These are phyloP conservation scores for Chrysodeixis includens DNA, from an alignment of 2,888 invertebrate genomes.

Conservation along the genomic window DNA sequence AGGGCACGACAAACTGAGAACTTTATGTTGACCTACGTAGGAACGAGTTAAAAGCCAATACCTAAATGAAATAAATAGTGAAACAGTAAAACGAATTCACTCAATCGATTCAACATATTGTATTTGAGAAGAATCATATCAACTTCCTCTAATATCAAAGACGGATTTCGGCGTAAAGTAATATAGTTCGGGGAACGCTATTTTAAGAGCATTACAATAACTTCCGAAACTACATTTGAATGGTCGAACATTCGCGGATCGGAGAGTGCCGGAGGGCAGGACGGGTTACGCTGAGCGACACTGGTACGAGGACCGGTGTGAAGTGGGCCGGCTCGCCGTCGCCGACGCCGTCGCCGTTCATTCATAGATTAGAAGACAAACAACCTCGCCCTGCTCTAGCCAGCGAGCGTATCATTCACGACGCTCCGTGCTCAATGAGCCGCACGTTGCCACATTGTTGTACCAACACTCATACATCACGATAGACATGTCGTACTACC, in stretches of 20 bases:
- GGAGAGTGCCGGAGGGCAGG: constrained; percentile 16
- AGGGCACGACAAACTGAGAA: not conserved
- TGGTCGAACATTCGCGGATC: constrained; percentile 35
- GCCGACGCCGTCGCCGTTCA: constrained; percentile 54
- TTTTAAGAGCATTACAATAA: constrained; percentile 52
- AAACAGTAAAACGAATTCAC: constrained; percentile 22
- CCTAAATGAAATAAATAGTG: constrained; percentile 24
- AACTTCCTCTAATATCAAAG: constrained; percentile 53
- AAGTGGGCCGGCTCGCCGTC: constrained; percentile 55
- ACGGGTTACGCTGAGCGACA: constrained; percentile 45
- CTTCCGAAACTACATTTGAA: constrained; percentile 49
- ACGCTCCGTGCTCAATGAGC: constrained; percentile 65
- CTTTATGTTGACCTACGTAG: not conserved
- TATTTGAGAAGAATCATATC: constrained; percentile 50
- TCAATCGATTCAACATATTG: constrained; percentile 33
- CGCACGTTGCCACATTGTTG: constrained; percentile 65
- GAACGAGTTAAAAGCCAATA: not conserved
- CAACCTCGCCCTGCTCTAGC: constrained; percentile 63
- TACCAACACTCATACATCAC: constrained; percentile 58
- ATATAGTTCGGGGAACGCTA: constrained; percentile 51
- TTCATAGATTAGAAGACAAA: constrained; percentile 70
- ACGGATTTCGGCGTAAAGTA: constrained; percentile 47
- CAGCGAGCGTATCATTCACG: constrained; percentile 68
- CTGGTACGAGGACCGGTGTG: constrained; percentile 42
- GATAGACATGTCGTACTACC: constrained; percentile 29